Evolutionary conservation across 2,113 vertebrate genomes (phyloP).

Genomic region (Anolis sagrei): DNA sequence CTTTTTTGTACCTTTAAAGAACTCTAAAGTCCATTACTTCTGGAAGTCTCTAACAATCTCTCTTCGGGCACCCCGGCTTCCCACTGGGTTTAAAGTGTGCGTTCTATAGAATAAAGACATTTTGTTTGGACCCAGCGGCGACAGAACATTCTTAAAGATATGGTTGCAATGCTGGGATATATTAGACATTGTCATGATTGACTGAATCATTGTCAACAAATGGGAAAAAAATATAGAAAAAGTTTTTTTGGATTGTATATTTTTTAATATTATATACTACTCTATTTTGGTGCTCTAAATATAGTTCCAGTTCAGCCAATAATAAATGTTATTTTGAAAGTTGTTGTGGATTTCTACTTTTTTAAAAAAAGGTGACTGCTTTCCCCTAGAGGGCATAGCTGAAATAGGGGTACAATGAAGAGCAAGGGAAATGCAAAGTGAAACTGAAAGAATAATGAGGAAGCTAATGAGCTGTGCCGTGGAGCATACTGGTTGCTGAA

Average conservation of each 20-base stretch:
- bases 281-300: background rate
- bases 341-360: background rate
- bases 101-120: too few relatives aligned
- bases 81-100: too few relatives aligned
- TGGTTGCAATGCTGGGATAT: background rate
- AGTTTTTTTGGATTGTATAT: background rate
- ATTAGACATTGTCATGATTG: background rate
- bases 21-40: too few relatives aligned
- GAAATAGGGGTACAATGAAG: background rate
- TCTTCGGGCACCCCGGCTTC: too few relatives aligned
- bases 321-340: background rate
- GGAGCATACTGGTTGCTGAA: background rate
- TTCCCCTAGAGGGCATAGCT: background rate
- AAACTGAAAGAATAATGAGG: constrained; percentile 18
- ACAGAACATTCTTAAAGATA: too few relatives aligned
- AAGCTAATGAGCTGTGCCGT: background rate
- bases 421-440: background rate
- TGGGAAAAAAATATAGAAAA: background rate
- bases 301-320: background rate
- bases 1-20: too few relatives aligned
- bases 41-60: too few relatives aligned
- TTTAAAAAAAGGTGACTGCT: background rate
- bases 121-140: too few relatives aligned
- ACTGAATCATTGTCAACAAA: background rate
- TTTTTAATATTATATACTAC: background rate